Base-by-base conservation (phyloP, 2,113 vertebrate genomes). In the Ramphastos sulfuratus region DNA sequence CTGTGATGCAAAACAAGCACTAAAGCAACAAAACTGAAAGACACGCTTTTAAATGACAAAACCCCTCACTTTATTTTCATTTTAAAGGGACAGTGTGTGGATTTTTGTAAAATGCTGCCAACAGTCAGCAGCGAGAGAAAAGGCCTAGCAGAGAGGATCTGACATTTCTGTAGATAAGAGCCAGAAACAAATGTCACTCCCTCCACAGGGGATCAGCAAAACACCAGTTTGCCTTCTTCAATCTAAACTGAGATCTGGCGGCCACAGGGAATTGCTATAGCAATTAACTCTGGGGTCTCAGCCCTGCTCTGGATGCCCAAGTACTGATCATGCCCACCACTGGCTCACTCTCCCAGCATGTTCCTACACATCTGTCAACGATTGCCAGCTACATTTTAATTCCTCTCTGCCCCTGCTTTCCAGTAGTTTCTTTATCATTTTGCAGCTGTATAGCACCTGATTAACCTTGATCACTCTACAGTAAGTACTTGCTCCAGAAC, bases 61-160 rank as follows among this genome's bases (percentile, higher is more conserved):
- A 50, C 8, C 0, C 0, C 3, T 2, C 7, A 5, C 1, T 0
- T 25, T 58, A 10, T 79, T 65, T 44, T 63, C 25, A 33, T 71
- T 93, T 82, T 72, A 58, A 71, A 95, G 86, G 27, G 52, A 48
- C 30, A 71, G 18, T 1, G 2, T 18, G 27, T n/a, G 37, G 72
- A 81, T 42, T 83, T 39, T 16, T 9, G 39, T 31, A 30, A 66
- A 81, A 25, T 17, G 15, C 9, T 69, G 35, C 74, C 64, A 89
- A 35, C 20, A 55, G 31, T n/a, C 78, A 89, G 15, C 4, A 73
- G 59, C 2, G 5, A 84, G 7, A 10, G 10, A 39, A 80, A 73
- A 82, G 9, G 10, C 24, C 59, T 58, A 39, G 33, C 50, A 85
- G 59, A 78, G 16, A 84, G 48, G 39, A 78, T 85, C 11, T 70